A percentile compares a stretch with the other conserved stretches of the same genome.
Conservation (phyloP, 2,797 vertebrate species). For the Lates japonicus region DNA sequence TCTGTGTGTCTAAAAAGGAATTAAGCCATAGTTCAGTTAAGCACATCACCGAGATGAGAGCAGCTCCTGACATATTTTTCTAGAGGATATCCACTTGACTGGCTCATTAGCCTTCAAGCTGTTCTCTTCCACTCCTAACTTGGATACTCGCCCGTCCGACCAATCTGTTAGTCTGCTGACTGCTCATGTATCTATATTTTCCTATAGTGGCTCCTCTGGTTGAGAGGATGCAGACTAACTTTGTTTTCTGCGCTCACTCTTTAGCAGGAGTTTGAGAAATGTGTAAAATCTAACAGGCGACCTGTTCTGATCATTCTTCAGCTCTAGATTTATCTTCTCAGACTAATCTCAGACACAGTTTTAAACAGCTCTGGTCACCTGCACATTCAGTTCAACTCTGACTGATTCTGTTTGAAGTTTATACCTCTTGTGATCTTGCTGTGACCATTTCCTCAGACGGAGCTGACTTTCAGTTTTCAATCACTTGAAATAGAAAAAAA, state of each 20-base stretch:
- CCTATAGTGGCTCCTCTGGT: constrained; percentile 22
- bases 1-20: constrained; percentile 55
- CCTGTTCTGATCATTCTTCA: no score
- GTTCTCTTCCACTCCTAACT: constrained; percentile 69
- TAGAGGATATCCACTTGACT: constrained; percentile 79
- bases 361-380: no score
- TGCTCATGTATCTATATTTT: constrained; percentile 41
- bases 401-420: no score
- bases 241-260: neutral
- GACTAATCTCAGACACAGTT: no score
- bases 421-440: no score
- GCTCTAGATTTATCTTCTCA: no score
- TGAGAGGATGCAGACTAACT: neutral
- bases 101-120: constrained; percentile 80
- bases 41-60: constrained; percentile 59
- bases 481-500: no score
- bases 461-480: no score
- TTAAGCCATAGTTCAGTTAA: constrained; percentile 61
- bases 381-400: no score
- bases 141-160: constrained; percentile 44
- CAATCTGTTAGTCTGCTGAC: constrained; percentile 51
- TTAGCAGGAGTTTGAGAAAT: no score
- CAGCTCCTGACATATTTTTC: constrained; percentile 72
- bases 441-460: no score
- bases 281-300: no score